These are phyloP conservation scores for Blastobasis adustella DNA, from an alignment of 2,888 invertebrate genomes.

Conservation along the genomic window DNA sequence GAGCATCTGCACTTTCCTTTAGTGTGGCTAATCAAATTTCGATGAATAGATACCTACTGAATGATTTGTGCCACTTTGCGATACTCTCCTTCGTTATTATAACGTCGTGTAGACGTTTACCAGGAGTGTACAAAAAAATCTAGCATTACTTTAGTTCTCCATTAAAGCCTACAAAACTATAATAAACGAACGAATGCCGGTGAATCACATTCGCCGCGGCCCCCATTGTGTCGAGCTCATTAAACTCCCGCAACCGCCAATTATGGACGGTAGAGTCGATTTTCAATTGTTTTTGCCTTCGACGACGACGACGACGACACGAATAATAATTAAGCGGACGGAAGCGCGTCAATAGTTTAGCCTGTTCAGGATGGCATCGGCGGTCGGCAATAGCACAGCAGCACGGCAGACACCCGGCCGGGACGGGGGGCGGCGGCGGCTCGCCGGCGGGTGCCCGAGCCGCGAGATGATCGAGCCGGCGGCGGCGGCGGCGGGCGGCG, in stretches of 20 bases:
- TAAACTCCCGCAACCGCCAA: conserved; percentile 2
- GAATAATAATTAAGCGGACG: background rate
- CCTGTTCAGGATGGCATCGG: too few relatives aligned
- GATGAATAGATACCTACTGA: too few relatives aligned
- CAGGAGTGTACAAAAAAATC: too few relatives aligned
- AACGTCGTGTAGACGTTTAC: too few relatives aligned
- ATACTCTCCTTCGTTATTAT: too few relatives aligned
- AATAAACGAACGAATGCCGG: background rate
- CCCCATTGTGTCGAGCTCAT: background rate
- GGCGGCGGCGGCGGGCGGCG: conserved; percentile 49
- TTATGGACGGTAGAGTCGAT: conserved; percentile 1
- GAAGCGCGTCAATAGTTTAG: background rate
- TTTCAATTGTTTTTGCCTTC: conserved; percentile 2
- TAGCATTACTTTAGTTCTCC: too few relatives aligned
- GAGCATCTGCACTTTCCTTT: too few relatives aligned
- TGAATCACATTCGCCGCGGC: background rate
- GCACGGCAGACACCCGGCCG: background rate
- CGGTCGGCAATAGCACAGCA: too few relatives aligned
- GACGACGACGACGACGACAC: background rate
- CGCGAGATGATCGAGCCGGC: conserved; percentile 17
- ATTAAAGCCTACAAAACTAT: too few relatives aligned
- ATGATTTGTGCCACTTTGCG: too few relatives aligned
- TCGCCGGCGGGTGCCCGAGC: conserved; percentile 15
- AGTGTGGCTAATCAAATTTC: too few relatives aligned
- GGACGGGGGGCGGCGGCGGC: conserved; percentile 12